phyloP scores from a whole-genome alignment of 2,797 vertebrate species.

The Moxostoma hubbsi region DNA sequence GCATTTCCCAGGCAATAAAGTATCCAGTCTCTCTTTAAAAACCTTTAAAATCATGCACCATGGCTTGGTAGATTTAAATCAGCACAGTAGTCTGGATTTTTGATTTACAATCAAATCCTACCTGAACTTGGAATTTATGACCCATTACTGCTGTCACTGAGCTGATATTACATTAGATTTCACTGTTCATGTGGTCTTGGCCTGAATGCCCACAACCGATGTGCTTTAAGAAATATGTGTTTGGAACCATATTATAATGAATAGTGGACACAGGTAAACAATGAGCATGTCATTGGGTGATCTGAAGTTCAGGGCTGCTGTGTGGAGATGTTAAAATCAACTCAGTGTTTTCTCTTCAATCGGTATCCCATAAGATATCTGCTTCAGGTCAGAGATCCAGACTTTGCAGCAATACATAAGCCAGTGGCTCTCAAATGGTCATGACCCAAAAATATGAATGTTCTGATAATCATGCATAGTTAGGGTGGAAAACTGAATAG shows the following conservation, averaged over 20 bases:
- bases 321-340: conserved; percentile 41
- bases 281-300: conserved; percentile 28
- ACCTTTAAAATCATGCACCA: conserved; percentile 63
- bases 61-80: conserved; percentile 75
- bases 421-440: too few relatives aligned
- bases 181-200: conserved; percentile 67
- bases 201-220: conserved; percentile 54
- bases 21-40: conserved; percentile 59
- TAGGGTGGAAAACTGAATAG: too few relatives aligned
- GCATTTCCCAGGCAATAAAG: conserved; percentile 63
- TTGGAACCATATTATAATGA: conserved; percentile 26
- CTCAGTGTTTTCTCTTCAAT: conserved; percentile 17
- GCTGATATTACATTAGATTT: conserved; percentile 73
- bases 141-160: conserved; percentile 77
- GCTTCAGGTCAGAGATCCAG: too few relatives aligned
- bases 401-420: too few relatives aligned
- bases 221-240: conserved; percentile 54
- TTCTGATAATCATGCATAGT: too few relatives aligned
- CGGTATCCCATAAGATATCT: background rate
- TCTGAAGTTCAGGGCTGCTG: conserved; percentile 35
- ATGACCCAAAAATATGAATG: too few relatives aligned
- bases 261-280: conserved; percentile 42
- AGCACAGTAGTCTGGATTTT: conserved; percentile 65
- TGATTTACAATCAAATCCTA: conserved; percentile 79
- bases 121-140: conserved; percentile 78